Evolutionary conservation across 2,797 vertebrate species (phyloP).

Genomic region (Tokudaia tokunoshimensis): DNA sequence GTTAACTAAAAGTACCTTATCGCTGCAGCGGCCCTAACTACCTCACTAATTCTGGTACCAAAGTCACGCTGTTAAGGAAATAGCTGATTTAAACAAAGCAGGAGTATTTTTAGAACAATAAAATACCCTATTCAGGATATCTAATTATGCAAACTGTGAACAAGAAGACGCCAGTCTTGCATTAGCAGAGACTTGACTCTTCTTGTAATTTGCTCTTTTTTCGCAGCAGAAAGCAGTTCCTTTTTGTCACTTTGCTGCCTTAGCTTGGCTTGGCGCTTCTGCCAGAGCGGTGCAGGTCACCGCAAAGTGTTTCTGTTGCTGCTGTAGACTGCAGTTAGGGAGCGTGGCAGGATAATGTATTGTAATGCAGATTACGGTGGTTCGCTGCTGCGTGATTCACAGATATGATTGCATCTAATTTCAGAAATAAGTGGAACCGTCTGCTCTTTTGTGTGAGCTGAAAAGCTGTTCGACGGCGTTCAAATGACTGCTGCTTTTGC

Average conservation of each 20-base stretch:
- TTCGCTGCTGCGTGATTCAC: conserved; percentile 85
- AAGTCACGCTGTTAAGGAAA: conserved; percentile 85
- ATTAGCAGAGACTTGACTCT: conserved; percentile 84
- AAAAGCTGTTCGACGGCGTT: conserved; percentile 79
- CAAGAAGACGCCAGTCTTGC: conserved; percentile 78
- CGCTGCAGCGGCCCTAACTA: conserved; percentile 72
- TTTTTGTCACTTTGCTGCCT: conserved; percentile 71
- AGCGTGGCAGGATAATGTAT: conserved; percentile 76
- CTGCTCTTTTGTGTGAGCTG: conserved; percentile 86
- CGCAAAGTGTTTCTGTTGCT: conserved; percentile 75
- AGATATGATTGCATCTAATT: conserved; percentile 88
- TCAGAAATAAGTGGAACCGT: conserved; percentile 85
- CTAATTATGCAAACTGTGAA: conserved; percentile 85
- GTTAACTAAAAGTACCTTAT: conserved; percentile 82
- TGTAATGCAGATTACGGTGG: conserved; percentile 85
- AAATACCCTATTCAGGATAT: conserved; percentile 80
- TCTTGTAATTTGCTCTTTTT: conserved; percentile 79
- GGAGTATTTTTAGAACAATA: conserved; percentile 86
- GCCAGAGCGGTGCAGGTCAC: conserved; percentile 78
- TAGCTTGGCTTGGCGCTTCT: conserved; percentile 48
- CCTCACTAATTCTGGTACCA: conserved; percentile 79
- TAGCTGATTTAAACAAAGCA: conserved; percentile 84
- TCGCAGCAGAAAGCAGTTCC: conserved; percentile 73
- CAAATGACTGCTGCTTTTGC: conserved; percentile 81
- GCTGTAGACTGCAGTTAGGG: conserved; percentile 76